Percentiles rank a stretch among this genome's conserved stretches.
phyloP scores from a whole-genome alignment of 2,797 vertebrate species.

The Phyllotis vaccarum region DNA sequence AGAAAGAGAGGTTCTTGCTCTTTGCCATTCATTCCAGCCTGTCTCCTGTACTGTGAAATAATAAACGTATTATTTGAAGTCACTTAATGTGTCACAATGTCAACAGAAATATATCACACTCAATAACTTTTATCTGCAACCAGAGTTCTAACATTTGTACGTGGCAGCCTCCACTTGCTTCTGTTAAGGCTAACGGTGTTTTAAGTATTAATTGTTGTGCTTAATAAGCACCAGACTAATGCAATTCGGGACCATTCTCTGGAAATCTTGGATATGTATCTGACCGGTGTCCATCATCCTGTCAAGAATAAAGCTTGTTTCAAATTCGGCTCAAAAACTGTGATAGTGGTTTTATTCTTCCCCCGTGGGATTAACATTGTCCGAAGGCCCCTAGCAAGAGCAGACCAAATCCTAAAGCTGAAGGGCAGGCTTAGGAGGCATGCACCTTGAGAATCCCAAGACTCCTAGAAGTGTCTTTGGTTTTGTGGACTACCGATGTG shows the following conservation, averaged over 20 bases:
- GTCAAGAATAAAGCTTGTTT: neutral
- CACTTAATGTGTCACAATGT: neutral
- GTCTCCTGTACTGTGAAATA: too few relatives aligned
- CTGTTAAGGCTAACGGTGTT: neutral
- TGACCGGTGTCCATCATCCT: neutral
- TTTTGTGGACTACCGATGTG: too few relatives aligned
- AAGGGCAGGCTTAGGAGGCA: too few relatives aligned
- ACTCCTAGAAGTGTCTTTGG: too few relatives aligned
- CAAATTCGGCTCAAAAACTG: neutral
- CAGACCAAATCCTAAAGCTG: too few relatives aligned
- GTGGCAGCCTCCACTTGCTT: neutral
- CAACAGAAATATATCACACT: neutral
- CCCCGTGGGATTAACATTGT: too few relatives aligned
- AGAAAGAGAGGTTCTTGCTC: neutral
- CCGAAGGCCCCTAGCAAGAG: neutral
- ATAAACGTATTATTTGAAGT: neutral
- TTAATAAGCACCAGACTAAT: neutral
- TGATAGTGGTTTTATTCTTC: neutral
- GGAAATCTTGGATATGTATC: neutral
- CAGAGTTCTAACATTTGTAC: neutral
- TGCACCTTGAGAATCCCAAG: too few relatives aligned
- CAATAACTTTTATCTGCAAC: neutral
- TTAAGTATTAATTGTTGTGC: neutral
- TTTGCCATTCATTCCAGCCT: neutral
- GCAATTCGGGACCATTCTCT: neutral